phyloP scores from a whole-genome alignment of 2,113 vertebrate genomes.

The Benitochromis conjunctus region DNA sequence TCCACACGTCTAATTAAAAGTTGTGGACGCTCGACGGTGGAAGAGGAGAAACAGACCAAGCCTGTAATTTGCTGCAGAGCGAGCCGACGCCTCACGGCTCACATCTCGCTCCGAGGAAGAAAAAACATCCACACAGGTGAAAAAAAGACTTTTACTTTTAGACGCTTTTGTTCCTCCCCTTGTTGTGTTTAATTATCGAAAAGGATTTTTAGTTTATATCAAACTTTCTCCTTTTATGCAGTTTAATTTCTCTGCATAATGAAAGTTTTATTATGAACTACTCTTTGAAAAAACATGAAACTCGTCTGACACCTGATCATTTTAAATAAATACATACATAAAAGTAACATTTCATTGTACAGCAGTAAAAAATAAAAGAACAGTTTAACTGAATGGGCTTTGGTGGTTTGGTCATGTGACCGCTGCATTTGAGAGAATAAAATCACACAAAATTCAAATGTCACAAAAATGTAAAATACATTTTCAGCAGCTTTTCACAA shows the following conservation, averaged over 20 bases:
- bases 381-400: not conserved
- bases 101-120: rapidly evolving
- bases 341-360: not conserved
- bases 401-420: not conserved
- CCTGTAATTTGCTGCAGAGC: not conserved
- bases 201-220: not conserved
- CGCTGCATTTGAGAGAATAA: rapidly evolving
- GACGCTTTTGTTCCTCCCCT: not conserved
- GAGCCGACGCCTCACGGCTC: not conserved
- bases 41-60: not conserved
- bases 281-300: not conserved
- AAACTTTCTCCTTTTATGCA: not conserved
- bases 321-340: not conserved
- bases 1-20: not conserved
- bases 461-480: not conserved
- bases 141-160: not conserved
- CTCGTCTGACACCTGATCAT: not conserved
- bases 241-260: not conserved
- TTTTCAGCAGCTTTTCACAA: not conserved
- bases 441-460: not conserved
- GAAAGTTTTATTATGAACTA: not conserved
- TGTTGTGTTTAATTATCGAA: not conserved
- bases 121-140: not conserved
- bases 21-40: not conserved
- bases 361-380: too few species aligned